phyloP scores from a whole-genome alignment of 2,888 invertebrate species.

The Drosophila neotestacea region DNA sequence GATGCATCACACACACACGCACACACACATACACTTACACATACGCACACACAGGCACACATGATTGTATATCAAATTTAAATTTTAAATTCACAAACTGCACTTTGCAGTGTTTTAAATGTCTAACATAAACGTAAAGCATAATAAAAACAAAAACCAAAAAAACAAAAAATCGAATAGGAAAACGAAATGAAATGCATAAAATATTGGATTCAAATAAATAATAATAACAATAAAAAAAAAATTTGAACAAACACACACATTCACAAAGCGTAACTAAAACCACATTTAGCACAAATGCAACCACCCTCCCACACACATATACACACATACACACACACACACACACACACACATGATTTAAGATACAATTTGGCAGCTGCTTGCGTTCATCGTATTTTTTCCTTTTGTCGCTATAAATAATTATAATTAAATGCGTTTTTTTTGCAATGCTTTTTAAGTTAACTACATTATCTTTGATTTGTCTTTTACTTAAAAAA shows the following conservation, averaged over 20 bases:
- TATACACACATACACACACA: conserved; percentile 10
- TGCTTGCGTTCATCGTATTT: conserved; percentile 38
- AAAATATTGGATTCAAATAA: conserved; percentile 69
- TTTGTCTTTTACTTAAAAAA: conserved; percentile 30
- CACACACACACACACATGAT: conserved; percentile 18
- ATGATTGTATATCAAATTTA: conserved; percentile 38
- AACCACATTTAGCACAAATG: conserved; percentile 35
- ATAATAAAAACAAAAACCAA: conserved; percentile 17
- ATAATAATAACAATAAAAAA: conserved; percentile 25
- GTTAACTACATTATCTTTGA: conserved; percentile 32
- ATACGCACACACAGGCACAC: conserved; percentile 16
- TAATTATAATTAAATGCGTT: conserved; percentile 12
- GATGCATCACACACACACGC: conserved; percentile 9
- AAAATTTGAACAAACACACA: neutral
- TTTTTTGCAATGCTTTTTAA: conserved; percentile 15
- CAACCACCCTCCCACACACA: conserved; percentile 17
- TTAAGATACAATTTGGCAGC: conserved; percentile 37
- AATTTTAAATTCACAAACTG: conserved; percentile 71
- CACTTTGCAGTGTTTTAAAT: conserved; percentile 77
- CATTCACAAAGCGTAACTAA: conserved; percentile 9
- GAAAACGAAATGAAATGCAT: conserved; percentile 47
- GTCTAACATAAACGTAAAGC: conserved; percentile 64
- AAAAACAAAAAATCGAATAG: conserved; percentile 6
- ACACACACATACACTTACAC: conserved; percentile 15
- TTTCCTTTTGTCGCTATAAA: conserved; percentile 39